Conservation (phyloP, 2,113 vertebrate species). For the Bubo bubo region DNA sequence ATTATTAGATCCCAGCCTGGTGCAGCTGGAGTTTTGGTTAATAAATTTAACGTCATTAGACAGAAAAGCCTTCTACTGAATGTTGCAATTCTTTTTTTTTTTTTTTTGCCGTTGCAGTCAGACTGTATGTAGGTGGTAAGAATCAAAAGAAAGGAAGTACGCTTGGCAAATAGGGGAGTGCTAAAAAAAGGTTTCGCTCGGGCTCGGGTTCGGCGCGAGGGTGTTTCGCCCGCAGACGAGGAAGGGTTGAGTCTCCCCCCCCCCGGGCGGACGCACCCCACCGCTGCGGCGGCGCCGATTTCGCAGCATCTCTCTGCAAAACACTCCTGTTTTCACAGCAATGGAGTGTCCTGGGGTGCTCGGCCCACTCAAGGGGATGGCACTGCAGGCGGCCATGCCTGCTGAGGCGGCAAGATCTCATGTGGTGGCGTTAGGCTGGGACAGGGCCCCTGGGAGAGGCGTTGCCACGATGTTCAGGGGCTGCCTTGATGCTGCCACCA, state of each 20-base stretch:
- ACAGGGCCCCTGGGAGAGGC: no score
- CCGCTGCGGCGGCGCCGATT: rapidly evolving
- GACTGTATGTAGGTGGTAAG: slow-evolving; percentile 68
- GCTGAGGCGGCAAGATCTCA: rapidly evolving
- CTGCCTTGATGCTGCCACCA: neutral
- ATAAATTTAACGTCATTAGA: slow-evolving; percentile 69
- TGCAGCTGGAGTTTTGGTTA: slow-evolving; percentile 67
- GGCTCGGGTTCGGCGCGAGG: neutral
- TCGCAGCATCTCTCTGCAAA: neutral
- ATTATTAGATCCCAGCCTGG: slow-evolving; percentile 69
- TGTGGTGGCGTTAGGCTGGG: rapidly evolving
- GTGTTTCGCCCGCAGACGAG: neutral
- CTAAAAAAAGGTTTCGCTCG: slow-evolving; percentile 56
- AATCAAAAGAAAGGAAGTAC: slow-evolving; percentile 70
- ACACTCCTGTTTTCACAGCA: neutral
- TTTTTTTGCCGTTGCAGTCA: slow-evolving; percentile 35
- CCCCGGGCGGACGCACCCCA: neutral
- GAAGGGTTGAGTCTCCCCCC: neutral
- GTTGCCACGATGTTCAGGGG: neutral
- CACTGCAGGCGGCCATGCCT: rapidly evolving
- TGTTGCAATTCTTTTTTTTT: slow-evolving; percentile 27
- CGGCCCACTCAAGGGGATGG: no score
- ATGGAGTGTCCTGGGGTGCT: neutral
- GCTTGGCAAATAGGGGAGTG: slow-evolving; percentile 58
- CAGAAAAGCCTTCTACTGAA: slow-evolving; percentile 51